phyloP scores from a whole-genome alignment of 2,888 invertebrate species.

The Pseudanteris insignis region DNA sequence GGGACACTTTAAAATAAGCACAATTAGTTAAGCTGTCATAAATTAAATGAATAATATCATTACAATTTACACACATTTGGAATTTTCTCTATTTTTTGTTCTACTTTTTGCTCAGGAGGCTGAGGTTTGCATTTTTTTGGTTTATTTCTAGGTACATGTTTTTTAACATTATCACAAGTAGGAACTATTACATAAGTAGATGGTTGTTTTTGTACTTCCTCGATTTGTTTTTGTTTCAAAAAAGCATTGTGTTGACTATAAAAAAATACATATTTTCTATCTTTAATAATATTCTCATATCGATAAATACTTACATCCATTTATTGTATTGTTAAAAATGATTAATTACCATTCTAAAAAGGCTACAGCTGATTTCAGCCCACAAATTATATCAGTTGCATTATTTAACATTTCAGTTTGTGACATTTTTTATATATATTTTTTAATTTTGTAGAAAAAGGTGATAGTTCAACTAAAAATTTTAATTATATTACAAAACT shows the following conservation, averaged over 20 bases:
- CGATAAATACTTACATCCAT: too few species aligned
- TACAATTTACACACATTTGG: background rate
- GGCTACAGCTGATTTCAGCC: slow-evolving; percentile 15
- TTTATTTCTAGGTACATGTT: slow-evolving; percentile 1
- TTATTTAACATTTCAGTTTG: slow-evolving; percentile 2
- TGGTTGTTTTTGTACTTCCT: background rate
- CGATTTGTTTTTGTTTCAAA: background rate
- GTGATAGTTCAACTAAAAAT: too few species aligned
- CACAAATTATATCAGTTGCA: slow-evolving; percentile 13
- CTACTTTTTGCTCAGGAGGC: background rate
- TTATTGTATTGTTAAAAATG: too few species aligned
- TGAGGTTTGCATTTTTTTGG: slow-evolving; percentile 9
- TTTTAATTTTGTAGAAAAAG: too few species aligned
- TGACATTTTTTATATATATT: slow-evolving; percentile 9
- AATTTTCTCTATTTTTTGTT: too few species aligned
- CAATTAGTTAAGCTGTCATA: background rate
- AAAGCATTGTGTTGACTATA: slow-evolving; percentile 11
- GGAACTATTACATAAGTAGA: background rate
- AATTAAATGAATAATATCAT: background rate
- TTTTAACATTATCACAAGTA: background rate
- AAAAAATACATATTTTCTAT: background rate
- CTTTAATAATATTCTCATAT: background rate
- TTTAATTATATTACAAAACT: too few species aligned
- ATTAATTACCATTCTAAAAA: slow-evolving; percentile 25
- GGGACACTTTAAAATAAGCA: slow-evolving; percentile 10